Evolutionary conservation across 2,113 vertebrate genomes (phyloP), one percentile per base, ranked within the genome.

Genomic region (Anolis sagrei): DNA sequence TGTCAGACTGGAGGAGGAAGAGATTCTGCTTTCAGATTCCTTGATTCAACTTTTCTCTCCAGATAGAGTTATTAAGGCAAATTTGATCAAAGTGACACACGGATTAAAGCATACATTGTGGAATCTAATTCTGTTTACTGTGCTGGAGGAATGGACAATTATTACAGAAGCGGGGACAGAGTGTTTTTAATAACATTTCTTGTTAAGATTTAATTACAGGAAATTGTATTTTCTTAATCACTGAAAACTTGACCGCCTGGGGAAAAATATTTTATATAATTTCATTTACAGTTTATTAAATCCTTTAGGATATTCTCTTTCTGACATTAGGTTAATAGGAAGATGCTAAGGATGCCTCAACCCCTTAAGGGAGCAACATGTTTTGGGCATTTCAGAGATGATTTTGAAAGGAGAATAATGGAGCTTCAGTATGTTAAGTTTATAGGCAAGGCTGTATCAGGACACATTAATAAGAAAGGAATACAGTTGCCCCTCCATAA

Each of bases 181-280:
- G 96, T 95, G 95, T 96, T 96, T 96, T 97, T 96, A 97, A 96
- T 97, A 97, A 97, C 95, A 96, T 97, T 96, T 96, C 96, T 97
- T 97, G 96, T 97, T 97, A 97, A 97, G 96, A 97, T 97, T 97
- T 97, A 97, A 97, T 97, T 97, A 97, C 91, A 96, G 95, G 94
- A 96, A 97, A 97, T 96, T 96, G 95, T 96, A 95, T 97, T 97
- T 97, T 96, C 96, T 96, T 97, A 97, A 97, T 97, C 96, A 97
- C 94, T 97, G 96, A 95, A 96, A 96, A 97, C 94, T 96, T 94
- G 94, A 96, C 95, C 95, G 95, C 94, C 94, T 95, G 93, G 95
- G 95, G 82, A 25, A 95, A 89, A 87, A 88, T 93, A 94, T 96
- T 96, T 92, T 79, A 94, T 95, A 96, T 95, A 94, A 97, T 97